These are phyloP conservation scores for Podarcis raffonei DNA, from an alignment of 2,113 vertebrate species.

Conservation along the genomic window DNA sequence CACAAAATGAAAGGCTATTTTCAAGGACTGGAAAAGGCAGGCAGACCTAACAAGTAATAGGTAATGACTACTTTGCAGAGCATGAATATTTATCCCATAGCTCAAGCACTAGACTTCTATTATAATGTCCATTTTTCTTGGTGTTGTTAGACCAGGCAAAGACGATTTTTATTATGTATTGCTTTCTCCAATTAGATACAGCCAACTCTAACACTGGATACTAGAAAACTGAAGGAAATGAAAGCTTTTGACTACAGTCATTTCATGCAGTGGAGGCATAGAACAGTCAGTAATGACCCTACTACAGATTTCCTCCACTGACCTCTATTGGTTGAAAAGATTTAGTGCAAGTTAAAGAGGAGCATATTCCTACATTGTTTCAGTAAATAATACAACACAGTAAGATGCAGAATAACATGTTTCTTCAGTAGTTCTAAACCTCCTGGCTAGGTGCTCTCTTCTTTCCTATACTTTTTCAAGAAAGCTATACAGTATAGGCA, in stretches of 20 bases:
- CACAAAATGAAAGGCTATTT: background rate
- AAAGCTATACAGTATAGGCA: too few species aligned
- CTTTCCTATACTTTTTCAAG: background rate
- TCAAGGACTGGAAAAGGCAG: background rate
- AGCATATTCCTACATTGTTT: background rate
- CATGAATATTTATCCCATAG: background rate
- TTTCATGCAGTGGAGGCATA: background rate
- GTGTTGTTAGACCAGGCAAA: background rate
- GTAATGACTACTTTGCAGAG: background rate
- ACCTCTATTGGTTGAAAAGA: constrained; percentile 10
- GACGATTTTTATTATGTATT: background rate
- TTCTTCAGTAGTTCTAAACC: background rate
- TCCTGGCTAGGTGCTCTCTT: background rate
- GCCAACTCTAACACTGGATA: background rate
- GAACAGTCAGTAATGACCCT: background rate
- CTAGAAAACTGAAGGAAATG: background rate
- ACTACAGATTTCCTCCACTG: background rate
- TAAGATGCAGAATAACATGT: background rate
- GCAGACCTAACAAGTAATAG: background rate
- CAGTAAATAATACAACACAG: background rate
- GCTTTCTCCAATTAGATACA: background rate
- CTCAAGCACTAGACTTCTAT: background rate
- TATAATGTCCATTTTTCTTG: background rate
- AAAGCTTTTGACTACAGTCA: background rate
- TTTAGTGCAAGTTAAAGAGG: background rate